These are phyloP conservation scores for Lepus townsendii DNA, from an alignment of 2,797 vertebrate genomes.

Conservation along the genomic window DNA sequence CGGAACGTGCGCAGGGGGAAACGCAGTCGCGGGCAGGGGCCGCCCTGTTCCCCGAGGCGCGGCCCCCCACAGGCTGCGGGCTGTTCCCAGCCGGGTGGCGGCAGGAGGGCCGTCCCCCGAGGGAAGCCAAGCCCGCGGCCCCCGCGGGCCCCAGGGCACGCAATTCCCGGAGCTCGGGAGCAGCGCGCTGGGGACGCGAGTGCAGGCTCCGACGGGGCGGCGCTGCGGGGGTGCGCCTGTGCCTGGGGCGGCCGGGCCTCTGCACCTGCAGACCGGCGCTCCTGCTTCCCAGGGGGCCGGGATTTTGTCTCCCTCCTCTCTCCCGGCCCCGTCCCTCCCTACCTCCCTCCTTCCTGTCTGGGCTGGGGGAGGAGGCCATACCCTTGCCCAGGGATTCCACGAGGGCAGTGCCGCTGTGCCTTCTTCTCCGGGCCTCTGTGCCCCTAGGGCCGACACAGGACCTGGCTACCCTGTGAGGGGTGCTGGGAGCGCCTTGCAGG, in stretches of 20 bases:
- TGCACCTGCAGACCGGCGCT: no score
- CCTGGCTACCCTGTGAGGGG: background rate
- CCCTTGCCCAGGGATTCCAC: background rate
- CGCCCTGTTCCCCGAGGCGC: background rate
- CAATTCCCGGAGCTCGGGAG: no score
- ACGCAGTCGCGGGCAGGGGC: no score
- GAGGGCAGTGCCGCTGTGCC: background rate
- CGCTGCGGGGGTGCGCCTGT: no score
- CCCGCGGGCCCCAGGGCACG: no score
- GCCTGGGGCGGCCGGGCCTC: background rate
- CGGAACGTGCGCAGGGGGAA: background rate
- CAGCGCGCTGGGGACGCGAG: no score
- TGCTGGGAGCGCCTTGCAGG: background rate
- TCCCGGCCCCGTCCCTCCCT: fast-evolving
- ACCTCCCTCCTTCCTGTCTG: fast-evolving
- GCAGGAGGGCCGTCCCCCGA: no score
- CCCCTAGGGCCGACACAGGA: background rate
- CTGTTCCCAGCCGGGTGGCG: background rate
- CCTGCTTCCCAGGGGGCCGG: no score
- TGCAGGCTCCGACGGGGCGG: background rate
- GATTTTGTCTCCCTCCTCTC: fast-evolving
- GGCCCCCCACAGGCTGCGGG: background rate
- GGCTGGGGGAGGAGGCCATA: no score
- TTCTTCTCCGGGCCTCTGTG: background rate
- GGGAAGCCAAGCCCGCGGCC: background rate